Percentiles rank a stretch among this genome's conserved stretches.
phyloP scores from a whole-genome alignment of 1,140 invertebrate species.

The Muscidifurax raptorellus region DNA sequence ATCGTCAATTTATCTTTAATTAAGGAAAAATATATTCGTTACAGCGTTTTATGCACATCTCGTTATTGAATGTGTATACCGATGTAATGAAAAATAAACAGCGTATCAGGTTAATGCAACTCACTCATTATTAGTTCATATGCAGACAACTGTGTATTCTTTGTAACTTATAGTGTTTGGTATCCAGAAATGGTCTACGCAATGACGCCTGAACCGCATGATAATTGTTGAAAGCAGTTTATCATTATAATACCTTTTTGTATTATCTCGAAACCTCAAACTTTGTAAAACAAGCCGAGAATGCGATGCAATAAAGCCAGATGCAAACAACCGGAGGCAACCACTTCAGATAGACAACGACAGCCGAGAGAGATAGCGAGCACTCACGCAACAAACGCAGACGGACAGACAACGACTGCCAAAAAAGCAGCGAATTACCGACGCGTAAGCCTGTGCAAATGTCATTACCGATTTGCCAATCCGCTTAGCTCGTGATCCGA shows the following conservation, averaged over 20 bases:
- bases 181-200: too few species aligned
- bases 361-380: background rate
- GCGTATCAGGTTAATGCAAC: too few species aligned
- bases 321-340: background rate
- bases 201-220: too few species aligned
- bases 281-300: background rate
- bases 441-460: background rate
- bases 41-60: background rate
- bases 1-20: too few species aligned
- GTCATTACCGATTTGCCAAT: constrained; percentile 32
- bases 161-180: too few species aligned
- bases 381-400: background rate
- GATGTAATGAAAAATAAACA: too few species aligned
- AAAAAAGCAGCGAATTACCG: constrained; percentile 22
- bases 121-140: too few species aligned
- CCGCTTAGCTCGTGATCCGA: constrained; percentile 15
- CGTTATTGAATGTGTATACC: background rate
- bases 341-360: background rate
- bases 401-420: background rate
- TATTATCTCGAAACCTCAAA: background rate
- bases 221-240: too few species aligned
- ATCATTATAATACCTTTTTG: too few species aligned
- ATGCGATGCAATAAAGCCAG: background rate
- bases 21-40: background rate
- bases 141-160: too few species aligned